Evolutionary conservation across 2,888 invertebrate species (phyloP), one percentile per base, ranked within the genome.

Genomic region (Cerceris ruficornis): DNA sequence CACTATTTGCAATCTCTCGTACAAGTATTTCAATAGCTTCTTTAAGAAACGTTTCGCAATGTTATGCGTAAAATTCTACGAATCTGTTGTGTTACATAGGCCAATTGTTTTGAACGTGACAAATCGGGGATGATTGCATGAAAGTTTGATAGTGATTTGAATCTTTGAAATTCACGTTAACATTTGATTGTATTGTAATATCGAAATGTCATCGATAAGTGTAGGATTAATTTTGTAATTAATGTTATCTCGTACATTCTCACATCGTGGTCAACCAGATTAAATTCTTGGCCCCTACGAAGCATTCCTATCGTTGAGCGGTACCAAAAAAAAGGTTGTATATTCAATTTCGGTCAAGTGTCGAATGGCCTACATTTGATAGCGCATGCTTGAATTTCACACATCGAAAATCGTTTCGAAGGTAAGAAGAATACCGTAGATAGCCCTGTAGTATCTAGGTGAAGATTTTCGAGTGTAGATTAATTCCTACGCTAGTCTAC

Each of bases 321-420:
- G 41, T 14, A 43, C 55, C 11, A 13, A 54, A 41, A 65, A 59
- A 71, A 43, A 62, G 49, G 64, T 43, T 68, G 67, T 50, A 72
- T 61, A 52, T 61, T 13, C 46, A 73, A 84, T 81, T 79, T 84
- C 74, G 69, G 82, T 74, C 67, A 76, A 72, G 70, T 68, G 41
- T 64, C 71, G 54, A 73, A 71, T 75, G 75, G 80, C 75, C 83
- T 43, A 65, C 61, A 72, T 84, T 61, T 52, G 62, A 65, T 59
- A 52, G 85, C 84, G 84, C 84, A 84, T 85, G 84, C 74, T 43
- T 61, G 46, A 68, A 68, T 69, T 59, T 39, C 55, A 7, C 57
- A 54, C 69, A 73, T 78, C 43, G 67, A 62, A 81, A 73, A 75
- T 81, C 62, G 49, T 78, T 84, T 62, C 41, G 59, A 59, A 59